Percentiles rank a stretch among this genome's conserved stretches.
phyloP scores from a whole-genome alignment of 2,113 vertebrate species.

The Gymnogyps californianus region DNA sequence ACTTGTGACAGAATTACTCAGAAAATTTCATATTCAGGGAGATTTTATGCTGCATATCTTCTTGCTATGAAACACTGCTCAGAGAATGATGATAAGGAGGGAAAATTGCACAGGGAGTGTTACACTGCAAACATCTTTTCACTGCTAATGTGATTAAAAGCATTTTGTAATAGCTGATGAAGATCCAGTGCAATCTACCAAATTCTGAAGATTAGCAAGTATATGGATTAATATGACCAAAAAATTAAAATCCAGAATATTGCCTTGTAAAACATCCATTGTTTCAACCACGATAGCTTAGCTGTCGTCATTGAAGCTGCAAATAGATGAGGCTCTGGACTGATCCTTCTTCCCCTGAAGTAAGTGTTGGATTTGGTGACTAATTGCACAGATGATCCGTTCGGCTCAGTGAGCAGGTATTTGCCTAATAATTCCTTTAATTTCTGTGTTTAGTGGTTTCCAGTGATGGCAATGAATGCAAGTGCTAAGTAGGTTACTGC shows the following conservation, averaged over 20 bases:
- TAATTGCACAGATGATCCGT: background rate
- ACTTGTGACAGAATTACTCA: conserved; percentile 39
- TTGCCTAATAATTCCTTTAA: background rate
- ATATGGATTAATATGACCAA: background rate
- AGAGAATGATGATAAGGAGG: conserved; percentile 3
- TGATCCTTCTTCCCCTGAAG: background rate
- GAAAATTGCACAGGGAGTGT: background rate
- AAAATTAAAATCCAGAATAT: background rate
- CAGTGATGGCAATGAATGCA: background rate
- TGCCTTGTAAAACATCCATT: background rate
- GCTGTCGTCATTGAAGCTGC: background rate
- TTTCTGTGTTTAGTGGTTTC: background rate
- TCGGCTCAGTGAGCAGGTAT: background rate
- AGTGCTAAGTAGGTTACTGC: background rate
- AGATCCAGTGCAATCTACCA: background rate
- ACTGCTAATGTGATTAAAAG: conserved; percentile 21
- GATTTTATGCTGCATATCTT: conserved; percentile 26
- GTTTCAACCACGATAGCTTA: background rate
- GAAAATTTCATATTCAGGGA: conserved; percentile 29
- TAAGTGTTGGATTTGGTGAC: background rate
- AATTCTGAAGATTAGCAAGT: background rate
- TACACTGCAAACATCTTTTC: background rate
- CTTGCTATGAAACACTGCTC: background rate
- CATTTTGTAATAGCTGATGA: background rate
- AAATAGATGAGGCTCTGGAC: background rate